phyloP scores from a whole-genome alignment of 2,888 invertebrate genomes.

The Blastobasis adustella region DNA sequence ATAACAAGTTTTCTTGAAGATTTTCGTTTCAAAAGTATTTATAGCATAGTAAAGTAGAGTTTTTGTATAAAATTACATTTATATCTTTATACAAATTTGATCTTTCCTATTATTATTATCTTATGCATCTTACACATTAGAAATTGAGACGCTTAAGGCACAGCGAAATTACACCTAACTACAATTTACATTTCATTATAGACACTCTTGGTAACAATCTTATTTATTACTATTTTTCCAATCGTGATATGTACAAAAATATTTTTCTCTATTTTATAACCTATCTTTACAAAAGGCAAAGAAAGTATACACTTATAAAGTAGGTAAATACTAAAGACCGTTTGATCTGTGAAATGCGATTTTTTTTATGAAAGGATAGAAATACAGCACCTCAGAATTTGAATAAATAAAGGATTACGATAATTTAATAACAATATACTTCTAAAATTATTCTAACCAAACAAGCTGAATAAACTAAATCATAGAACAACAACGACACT shows the following conservation, averaged over 20 bases:
- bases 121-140: conserved; percentile 53
- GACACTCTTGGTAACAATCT: conserved; percentile 69
- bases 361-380: conserved; percentile 23
- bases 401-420: conserved; percentile 16
- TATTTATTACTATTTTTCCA: conserved; percentile 45
- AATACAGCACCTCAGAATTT: conserved; percentile 8
- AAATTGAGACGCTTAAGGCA: conserved; percentile 75
- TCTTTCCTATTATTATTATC: conserved; percentile 41
- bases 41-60: no score
- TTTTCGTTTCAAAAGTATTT: no score
- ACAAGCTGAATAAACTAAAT: conserved; percentile 17
- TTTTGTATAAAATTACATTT: conserved; percentile 56
- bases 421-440: conserved; percentile 19
- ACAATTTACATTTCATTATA: conserved; percentile 37
- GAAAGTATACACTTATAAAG: conserved; percentile 5
- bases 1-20: no score
- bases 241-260: conserved; percentile 75
- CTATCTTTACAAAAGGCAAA: conserved; percentile 20
- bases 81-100: conserved; percentile 53
- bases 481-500: conserved; percentile 20
- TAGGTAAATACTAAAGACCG: neutral
- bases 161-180: conserved; percentile 68
- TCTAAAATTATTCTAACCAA: conserved; percentile 21
- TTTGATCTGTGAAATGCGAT: conserved; percentile 17
- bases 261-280: conserved; percentile 46